A percentile compares a stretch with the other conserved stretches of the same genome.
Conservation (phyloP, 2,888 invertebrate species). For the Agrochola lychnidis region DNA sequence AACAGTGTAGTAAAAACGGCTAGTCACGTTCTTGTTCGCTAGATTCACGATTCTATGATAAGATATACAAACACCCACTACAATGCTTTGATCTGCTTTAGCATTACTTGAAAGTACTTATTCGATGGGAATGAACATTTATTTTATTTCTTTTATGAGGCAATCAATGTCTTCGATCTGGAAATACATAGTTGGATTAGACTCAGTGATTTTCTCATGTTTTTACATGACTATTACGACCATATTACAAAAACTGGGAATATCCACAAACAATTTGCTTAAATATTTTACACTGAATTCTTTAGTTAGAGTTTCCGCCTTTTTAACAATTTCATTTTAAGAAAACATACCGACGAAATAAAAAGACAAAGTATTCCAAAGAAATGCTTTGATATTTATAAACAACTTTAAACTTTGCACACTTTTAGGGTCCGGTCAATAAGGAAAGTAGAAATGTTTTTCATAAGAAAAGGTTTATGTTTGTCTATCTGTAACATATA, state of each 20-base stretch:
- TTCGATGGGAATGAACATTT: slow-evolving; percentile 23
- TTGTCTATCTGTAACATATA: slow-evolving; percentile 47
- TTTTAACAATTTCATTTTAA: slow-evolving; percentile 48
- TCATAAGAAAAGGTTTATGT: slow-evolving; percentile 39
- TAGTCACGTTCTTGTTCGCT: slow-evolving; percentile 51
- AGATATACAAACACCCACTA: slow-evolving; percentile 47
- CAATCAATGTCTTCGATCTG: slow-evolving; percentile 12
- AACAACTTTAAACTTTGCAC: slow-evolving; percentile 53
- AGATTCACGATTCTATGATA: slow-evolving; percentile 55
- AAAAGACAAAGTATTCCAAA: slow-evolving; percentile 56
- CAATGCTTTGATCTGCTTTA: slow-evolving; percentile 29
- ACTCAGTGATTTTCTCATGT: neutral
- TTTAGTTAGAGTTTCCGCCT: slow-evolving; percentile 34
- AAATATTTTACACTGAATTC: slow-evolving; percentile 40
- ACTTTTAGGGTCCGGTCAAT: slow-evolving; percentile 47
- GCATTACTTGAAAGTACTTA: slow-evolving; percentile 35
- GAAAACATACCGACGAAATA: slow-evolving; percentile 49
- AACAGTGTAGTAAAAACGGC: slow-evolving; percentile 40
- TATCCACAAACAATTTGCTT: slow-evolving; percentile 37
- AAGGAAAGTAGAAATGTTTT: slow-evolving; percentile 50
- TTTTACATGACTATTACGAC: neutral
- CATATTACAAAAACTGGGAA: neutral
- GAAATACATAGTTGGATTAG: neutral
- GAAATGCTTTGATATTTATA: slow-evolving; percentile 64
- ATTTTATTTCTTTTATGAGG: slow-evolving; percentile 21